Percentiles rank a stretch among this genome's conserved stretches.
These are phyloP conservation scores for Macaria liturata DNA, from an alignment of 2,888 invertebrate genomes.

Conservation along the genomic window DNA sequence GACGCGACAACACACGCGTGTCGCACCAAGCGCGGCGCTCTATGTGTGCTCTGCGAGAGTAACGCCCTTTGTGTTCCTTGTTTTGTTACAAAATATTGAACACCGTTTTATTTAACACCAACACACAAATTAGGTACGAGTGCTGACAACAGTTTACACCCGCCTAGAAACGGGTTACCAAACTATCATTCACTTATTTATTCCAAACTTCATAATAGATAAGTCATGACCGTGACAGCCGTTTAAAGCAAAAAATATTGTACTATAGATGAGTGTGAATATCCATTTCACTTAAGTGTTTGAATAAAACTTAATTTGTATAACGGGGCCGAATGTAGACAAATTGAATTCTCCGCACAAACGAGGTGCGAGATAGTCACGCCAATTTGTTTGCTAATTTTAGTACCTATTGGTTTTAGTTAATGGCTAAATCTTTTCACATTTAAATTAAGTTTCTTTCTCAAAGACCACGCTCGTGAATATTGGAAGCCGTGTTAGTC, in stretches of 20 bases:
- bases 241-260: constrained; percentile 2
- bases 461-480: constrained; percentile 16
- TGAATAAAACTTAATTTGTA: constrained; percentile 6
- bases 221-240: constrained; percentile 20
- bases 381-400: constrained; percentile 14
- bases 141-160: constrained; percentile 61
- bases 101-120: constrained; percentile 82
- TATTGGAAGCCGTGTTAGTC: constrained; percentile 45
- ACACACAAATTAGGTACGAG: constrained; percentile 76
- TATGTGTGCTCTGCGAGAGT: constrained; percentile 74
- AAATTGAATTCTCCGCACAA: constrained; percentile 15
- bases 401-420: constrained; percentile 2
- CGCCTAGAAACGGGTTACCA: constrained; percentile 57
- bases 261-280: not conserved
- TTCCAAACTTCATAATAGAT: constrained; percentile 28
- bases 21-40: constrained; percentile 33
- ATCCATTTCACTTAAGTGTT: not conserved
- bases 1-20: constrained; percentile 27
- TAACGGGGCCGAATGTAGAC: constrained; percentile 16
- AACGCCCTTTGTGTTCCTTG: constrained; percentile 81
- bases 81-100: constrained; percentile 83
- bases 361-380: constrained; percentile 8
- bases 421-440: not conserved
- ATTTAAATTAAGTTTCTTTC: not conserved
- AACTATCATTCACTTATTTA: constrained; percentile 43